Conservation (phyloP, 2,888 invertebrate genomes). For the Aelia acuminata region DNA sequence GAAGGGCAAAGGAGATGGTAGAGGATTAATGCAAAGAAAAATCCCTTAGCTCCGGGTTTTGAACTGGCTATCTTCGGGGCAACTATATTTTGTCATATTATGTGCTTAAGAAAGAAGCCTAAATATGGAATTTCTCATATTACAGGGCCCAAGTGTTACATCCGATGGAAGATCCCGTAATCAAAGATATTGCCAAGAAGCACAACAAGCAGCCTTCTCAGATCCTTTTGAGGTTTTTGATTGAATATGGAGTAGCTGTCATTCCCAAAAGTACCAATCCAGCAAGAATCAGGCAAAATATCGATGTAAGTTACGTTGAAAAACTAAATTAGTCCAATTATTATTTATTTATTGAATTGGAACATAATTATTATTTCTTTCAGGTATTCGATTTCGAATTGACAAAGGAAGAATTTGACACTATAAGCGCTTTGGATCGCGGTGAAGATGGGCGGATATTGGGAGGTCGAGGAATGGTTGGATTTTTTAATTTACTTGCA, state of each 20-base stretch:
- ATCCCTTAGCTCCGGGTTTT: no score
- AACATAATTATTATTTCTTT: no score
- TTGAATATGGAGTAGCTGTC: conserved; percentile 65
- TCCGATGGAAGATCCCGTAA: background rate
- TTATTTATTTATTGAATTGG: no score
- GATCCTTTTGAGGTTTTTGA: conserved; percentile 49
- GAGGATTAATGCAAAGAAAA: no score
- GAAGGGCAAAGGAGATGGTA: no score
- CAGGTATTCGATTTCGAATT: conserved; percentile 75
- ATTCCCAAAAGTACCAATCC: conserved; percentile 66
- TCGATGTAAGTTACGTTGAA: conserved; percentile 61
- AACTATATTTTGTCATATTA: no score
- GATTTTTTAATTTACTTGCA: conserved; percentile 70
- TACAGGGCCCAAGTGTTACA: background rate
- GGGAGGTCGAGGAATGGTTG: conserved; percentile 51
- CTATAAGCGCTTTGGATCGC: conserved; percentile 74
- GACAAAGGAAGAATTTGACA: conserved; percentile 72
- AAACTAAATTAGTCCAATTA: no score
- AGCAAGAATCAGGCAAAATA: conserved; percentile 65
- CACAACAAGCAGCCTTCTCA: background rate
- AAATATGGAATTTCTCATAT: background rate
- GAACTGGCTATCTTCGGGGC: no score
- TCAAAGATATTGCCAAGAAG: background rate
- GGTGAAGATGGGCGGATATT: conserved; percentile 78
- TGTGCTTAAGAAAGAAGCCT: no score